Percentiles rank a stretch among this genome's conserved stretches.
Evolutionary conservation across 2,113 vertebrate species (phyloP).

Genomic region (Otolemur garnettii): DNA sequence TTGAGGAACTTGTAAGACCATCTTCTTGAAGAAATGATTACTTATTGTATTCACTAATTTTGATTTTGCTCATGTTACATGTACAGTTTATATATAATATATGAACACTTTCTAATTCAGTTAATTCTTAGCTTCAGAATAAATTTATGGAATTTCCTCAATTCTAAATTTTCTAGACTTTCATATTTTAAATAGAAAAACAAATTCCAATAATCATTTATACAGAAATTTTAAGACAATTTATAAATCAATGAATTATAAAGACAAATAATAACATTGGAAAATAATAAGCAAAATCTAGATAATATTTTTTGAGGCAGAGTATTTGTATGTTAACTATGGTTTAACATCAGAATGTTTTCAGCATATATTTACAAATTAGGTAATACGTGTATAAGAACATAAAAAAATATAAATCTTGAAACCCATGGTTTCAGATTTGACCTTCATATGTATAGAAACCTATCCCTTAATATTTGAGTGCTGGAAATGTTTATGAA

Average conservation of each 20-base stretch:
- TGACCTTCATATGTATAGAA: background rate
- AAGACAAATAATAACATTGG: background rate
- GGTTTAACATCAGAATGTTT: background rate
- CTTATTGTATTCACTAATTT: background rate
- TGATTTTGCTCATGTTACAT: constrained; percentile 32
- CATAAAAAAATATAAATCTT: background rate
- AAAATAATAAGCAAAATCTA: background rate
- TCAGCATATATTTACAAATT: background rate
- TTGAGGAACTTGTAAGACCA: background rate
- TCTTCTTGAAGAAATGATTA: constrained; percentile 16
- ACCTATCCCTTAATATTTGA: background rate
- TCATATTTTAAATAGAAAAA: too few species aligned
- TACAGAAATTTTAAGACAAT: background rate
- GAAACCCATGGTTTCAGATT: background rate
- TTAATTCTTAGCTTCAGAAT: constrained; percentile 53
- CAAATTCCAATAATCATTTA: background rate
- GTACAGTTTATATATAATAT: background rate
- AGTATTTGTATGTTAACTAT: background rate
- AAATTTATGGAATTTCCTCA: background rate
- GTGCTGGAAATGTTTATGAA: background rate
- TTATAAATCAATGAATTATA: background rate
- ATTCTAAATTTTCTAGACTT: background rate
- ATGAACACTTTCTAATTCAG: background rate
- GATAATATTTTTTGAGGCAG: background rate
- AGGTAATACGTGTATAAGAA: background rate